Conservation (phyloP, 2,888 invertebrate genomes). For the Electrophaes corylata region DNA sequence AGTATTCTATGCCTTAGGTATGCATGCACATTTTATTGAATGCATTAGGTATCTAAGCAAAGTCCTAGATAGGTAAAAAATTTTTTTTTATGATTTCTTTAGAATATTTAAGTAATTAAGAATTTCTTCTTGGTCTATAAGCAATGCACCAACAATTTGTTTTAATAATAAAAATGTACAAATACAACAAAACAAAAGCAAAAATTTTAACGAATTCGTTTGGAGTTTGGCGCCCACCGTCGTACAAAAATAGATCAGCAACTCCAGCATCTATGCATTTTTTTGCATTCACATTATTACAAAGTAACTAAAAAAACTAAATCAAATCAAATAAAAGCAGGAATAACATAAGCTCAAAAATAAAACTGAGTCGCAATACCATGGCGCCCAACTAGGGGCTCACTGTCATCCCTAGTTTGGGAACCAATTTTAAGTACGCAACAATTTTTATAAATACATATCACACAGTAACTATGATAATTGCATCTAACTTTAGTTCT, state of each 20-base stretch:
- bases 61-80: too few species aligned
- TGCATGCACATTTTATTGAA: too few species aligned
- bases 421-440: conserved; percentile 15
- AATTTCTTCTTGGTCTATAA: too few species aligned
- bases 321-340: not conserved
- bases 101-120: too few species aligned
- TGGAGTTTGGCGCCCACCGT: conserved; percentile 42
- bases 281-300: not conserved
- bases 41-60: too few species aligned
- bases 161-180: not conserved
- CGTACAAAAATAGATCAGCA: not conserved
- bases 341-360: not conserved
- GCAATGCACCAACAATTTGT: not conserved
- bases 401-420: conserved; percentile 9
- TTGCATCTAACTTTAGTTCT: not conserved
- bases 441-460: not conserved
- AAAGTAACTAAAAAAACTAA: not conserved
- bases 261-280: too few species aligned
- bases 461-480: too few species aligned
- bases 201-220: not conserved
- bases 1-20: too few species aligned
- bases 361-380: not conserved
- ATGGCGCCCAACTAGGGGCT: not conserved
- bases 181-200: not conserved
- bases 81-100: too few species aligned